These are phyloP conservation scores for Siniperca scherzeri DNA, from an alignment of 2,797 vertebrate genomes.

Conservation along the genomic window DNA sequence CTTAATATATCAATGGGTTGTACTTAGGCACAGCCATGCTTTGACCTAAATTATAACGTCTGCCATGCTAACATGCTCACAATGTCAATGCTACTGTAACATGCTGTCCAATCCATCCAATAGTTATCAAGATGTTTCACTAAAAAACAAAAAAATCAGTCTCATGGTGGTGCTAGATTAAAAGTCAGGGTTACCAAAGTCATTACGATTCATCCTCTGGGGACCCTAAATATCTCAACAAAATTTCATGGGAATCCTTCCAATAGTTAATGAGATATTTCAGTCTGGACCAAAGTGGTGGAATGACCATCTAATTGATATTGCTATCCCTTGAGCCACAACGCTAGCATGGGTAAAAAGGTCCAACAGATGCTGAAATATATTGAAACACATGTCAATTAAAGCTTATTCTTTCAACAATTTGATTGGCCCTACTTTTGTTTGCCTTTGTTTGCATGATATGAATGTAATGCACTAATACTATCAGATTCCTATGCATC, in stretches of 20 bases:
- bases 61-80: not conserved
- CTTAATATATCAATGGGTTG: not conserved
- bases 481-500: conserved; percentile 17
- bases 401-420: conserved; percentile 1
- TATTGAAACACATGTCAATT: not conserved
- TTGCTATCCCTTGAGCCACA: not conserved
- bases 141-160: not conserved
- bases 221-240: not conserved
- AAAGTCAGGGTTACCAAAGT: not conserved
- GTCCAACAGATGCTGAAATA: not conserved
- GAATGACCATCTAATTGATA: not conserved
- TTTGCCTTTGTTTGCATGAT: conserved; percentile 5
- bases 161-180: not conserved
- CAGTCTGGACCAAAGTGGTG: not conserved
- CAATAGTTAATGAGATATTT: not conserved
- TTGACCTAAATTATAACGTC: not conserved
- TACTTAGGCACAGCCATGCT: not conserved
- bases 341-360: not conserved
- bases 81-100: not conserved
- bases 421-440: not conserved
- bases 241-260: not conserved
- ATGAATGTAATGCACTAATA: conserved; percentile 16
- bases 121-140: not conserved
- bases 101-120: not conserved
- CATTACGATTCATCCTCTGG: no score